Evolutionary conservation across 2,888 invertebrate genomes (phyloP), one percentile per base, ranked within the genome.

Genomic region (Lottia gigantea): DNA sequence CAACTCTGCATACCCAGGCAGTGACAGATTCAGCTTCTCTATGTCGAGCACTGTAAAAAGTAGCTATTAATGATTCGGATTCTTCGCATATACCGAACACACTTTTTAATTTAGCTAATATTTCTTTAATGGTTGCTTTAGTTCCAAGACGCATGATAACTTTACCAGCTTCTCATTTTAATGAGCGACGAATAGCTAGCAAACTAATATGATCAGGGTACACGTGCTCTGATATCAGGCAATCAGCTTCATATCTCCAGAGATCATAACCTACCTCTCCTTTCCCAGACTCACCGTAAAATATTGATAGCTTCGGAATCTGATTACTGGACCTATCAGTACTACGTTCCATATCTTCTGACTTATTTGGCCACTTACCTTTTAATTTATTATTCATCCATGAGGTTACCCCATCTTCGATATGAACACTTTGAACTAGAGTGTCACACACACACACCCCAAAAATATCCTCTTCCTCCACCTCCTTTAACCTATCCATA

Each of bases 101-200:
- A n/a, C n/a, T n/a, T n/a, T n/a, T n/a, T n/a, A n/a, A n/a, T n/a
- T n/a, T n/a, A n/a, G n/a, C n/a, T n/a, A n/a, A n/a, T n/a, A n/a
- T n/a, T n/a, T n/a, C n/a, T n/a, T n/a, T n/a, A n/a, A n/a, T n/a
- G n/a, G n/a, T n/a, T n/a, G n/a, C n/a, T n/a, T n/a, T n/a, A n/a
- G n/a, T n/a, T n/a, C n/a, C n/a, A n/a, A n/a, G n/a, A n/a, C n/a
- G n/a, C n/a, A n/a, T n/a, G n/a, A n/a, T n/a, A n/a, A n/a, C 31
- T 31, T 31, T 31, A 31, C 31, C 49, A 4, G 49, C 49, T 49
- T 49, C 49, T 14, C 49, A 11, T n/a, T 49, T 49, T 14, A 67
- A 77, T 73, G 40, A 76, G 63, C 64, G 66, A 45, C 45, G 68
- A 61, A 8, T 62, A 40, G 45, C 46, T 40, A 55, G 66, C 40